Conservation (phyloP, 2,797 vertebrate genomes). For the Petrocephalus schoutedeni region DNA sequence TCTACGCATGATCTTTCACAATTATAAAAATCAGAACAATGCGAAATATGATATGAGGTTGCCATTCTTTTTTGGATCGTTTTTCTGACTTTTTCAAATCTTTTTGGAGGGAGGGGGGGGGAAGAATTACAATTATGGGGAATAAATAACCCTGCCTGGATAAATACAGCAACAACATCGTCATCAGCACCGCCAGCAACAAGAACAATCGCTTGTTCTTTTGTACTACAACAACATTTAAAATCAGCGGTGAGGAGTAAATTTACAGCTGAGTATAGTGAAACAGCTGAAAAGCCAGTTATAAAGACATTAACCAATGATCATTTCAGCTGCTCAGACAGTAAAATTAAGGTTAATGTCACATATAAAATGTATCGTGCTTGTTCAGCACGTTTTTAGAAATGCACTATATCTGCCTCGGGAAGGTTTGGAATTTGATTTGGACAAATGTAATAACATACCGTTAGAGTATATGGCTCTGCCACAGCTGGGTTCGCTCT, state of each 20-base stretch:
- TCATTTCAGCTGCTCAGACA: not conserved
- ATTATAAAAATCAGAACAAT: not conserved
- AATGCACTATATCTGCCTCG: not conserved
- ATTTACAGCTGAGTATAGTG: not conserved
- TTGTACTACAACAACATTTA: not conserved
- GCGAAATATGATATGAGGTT: not conserved
- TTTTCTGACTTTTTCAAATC: not conserved
- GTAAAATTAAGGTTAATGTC: not conserved
- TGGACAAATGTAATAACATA: not conserved
- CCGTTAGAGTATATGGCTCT: not conserved
- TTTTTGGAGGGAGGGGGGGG: not conserved
- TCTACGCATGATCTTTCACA: not conserved
- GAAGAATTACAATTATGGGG: not conserved
- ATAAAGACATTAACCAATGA: not conserved
- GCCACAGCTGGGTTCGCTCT: not conserved
- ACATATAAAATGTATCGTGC: not conserved
- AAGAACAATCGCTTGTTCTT: not conserved
- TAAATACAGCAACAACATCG: not conserved
- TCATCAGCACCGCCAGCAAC: not conserved
- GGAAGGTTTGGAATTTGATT: not conserved
- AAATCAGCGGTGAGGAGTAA: not conserved
- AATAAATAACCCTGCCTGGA: not conserved
- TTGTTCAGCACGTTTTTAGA: not conserved
- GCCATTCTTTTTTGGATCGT: not conserved
- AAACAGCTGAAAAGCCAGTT: not conserved